Evolutionary conservation across 2,113 vertebrate genomes (phyloP), one percentile per base, ranked within the genome.

Genomic region (Corythoichthys haematopterus): DNA sequence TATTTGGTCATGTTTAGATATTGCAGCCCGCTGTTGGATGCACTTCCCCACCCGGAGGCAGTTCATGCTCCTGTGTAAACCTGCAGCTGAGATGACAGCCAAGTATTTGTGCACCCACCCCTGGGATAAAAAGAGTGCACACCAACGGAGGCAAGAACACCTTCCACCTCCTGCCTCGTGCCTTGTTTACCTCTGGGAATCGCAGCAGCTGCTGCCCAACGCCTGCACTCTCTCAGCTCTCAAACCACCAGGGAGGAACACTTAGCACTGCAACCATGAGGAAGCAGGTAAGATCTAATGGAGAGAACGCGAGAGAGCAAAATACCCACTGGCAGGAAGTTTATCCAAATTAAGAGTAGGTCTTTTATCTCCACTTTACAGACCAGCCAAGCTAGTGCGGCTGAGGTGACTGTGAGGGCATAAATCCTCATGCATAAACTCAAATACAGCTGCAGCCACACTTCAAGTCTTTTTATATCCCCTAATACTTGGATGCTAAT

Each of bases 221-320:
- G 79, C 56, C 63, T 46, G 66, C 53, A 68, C 58, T 78, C 57
- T 65, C 58, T 79, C 73, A 64, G 70, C 57, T 58, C 71, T 64
- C 63, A 72, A 67, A 82, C 79, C 81, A 72, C 60, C 79, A 59
- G 67, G 71, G 70, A 83, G 76, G 84, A 71, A 71, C 76, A 66
- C 50, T 70, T 64, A 69, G 55, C 58, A 46, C 60, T 4, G 74
- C 75, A 82, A 65, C 83, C 80, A 90, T 89, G 89, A 86, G 71
- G 87, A 84, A 82, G 78, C 84, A 90, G 87, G 90, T 90, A 90
- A 87, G 85, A 82, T 71, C 72, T 71, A 75, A 72, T 63, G 40
- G 51, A 1, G 51, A 53, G 52, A 20, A 52, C 3, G 14, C 14
- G 35, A 14, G 57, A 16, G 37, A 40, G 58, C 6, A 20, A 46